A percentile compares a stretch with the other conserved stretches of the same genome.
Evolutionary conservation across 2,797 vertebrate species (phyloP).

Genomic region (Ficedula albicollis): DNA sequence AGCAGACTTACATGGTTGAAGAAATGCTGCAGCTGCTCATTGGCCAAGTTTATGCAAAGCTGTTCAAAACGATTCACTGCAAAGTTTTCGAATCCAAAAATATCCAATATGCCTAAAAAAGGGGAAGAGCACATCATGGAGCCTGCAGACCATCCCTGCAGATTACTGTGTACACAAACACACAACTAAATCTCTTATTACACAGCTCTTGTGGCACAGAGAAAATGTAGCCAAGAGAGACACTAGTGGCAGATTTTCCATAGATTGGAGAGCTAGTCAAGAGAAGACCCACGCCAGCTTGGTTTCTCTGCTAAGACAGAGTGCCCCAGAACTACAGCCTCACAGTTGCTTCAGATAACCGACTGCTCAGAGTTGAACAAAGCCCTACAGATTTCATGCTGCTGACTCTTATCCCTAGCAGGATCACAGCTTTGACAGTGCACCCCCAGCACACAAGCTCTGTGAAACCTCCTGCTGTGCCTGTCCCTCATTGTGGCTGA

Average conservation of each 20-base stretch:
- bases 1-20: constrained; percentile 78
- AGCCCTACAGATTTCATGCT: not conserved
- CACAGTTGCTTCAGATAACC: not conserved
- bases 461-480: not conserved
- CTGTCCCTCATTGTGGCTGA: rapidly evolving
- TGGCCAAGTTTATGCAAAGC: constrained; percentile 82
- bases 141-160: not conserved
- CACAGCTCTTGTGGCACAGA: not conserved
- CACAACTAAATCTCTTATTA: not conserved
- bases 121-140: not conserved
- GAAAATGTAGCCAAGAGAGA: not conserved
- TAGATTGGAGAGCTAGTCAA: not conserved
- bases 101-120: constrained; percentile 78
- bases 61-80: constrained; percentile 81
- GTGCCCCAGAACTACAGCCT: not conserved
- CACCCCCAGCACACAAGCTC: rapidly evolving
- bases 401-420: not conserved
- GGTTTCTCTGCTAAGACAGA: not conserved
- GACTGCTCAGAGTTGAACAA: not conserved
- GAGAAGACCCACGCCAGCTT: not conserved
- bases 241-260: not conserved
- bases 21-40: constrained; percentile 83
- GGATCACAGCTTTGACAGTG: not conserved
- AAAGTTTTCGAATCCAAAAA: constrained; percentile 84
- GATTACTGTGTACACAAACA: not conserved